Base-by-base conservation (phyloP, 92 coral and sea anemone species). In the Metridium senile region DNA sequence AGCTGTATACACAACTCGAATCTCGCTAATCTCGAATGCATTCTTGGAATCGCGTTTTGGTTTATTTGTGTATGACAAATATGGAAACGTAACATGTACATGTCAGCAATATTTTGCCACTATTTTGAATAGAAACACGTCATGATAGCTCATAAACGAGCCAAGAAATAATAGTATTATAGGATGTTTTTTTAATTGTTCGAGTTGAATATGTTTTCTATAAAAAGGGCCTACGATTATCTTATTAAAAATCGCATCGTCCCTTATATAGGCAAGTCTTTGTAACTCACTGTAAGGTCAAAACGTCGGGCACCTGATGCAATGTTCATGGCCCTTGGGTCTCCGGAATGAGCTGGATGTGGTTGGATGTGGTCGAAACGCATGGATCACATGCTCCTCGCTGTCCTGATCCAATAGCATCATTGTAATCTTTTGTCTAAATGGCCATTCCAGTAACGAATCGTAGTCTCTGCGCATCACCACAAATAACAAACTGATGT, bases 231-330 rank as follows among this genome's bases (percentile, higher is more conserved):
- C 96, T 18, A 87, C 92, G 35, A 84, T 70, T 54, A 90, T 61
- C 26, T 90, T 90, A 0, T 84, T 28, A 32, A 90, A 90, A 92
- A 90, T 90, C 2, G 74, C 75, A 43, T 87, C 92, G 58, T 90
- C 92, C 71, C 83, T 78, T 30, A 87, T 75, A 46, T 87, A 90
- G 25, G 96, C 88, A 35, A 84, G 87, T 10, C 70, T 87, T 1
- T 81, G 79, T 1, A 90, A 61, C 27, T 81, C 79, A 13, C 78
- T 28, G 27, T 74, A 85, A 0, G 89, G 85, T 23, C 77, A 81
- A 29, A 87, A 90, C 74, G 87, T 22, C 10, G 89, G 96, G 58
- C 95, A 90, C 96, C 96, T 16, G 86, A 78, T 20, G 96, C 96
- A 71, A 90, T 77, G 68, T 90, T 90, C 85, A 76, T 76, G 77